Conservation (phyloP, 2,113 vertebrate genomes). For the Caranx ignobilis region DNA sequence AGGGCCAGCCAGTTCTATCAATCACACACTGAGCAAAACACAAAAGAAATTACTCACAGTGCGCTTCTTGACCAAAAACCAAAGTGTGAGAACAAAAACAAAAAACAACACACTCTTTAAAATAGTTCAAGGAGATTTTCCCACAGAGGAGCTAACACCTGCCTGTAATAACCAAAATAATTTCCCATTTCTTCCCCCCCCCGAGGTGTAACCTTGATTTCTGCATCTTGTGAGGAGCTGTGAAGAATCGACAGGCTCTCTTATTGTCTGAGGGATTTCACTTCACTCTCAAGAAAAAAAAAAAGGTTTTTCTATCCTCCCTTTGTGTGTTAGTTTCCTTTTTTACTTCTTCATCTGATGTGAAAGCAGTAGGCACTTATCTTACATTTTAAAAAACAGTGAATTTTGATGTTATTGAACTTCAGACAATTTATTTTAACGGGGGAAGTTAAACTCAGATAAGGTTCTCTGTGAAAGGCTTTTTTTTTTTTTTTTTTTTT, state of each 20-base stretch:
- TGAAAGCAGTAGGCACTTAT: not conserved
- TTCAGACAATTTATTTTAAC: not conserved
- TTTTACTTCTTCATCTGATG: not conserved
- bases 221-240: slow-evolving; percentile 60
- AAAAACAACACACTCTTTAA: slow-evolving; percentile 11
- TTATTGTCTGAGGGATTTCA: slow-evolving; percentile 46
- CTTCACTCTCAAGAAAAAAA: slow-evolving; percentile 15
- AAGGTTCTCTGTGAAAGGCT: not conserved
- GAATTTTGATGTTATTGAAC: not conserved
- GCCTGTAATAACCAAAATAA: slow-evolving; percentile 53
- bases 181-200: slow-evolving; percentile 63
- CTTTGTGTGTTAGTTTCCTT: not conserved
- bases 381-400: not conserved
- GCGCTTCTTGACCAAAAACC: slow-evolving; percentile 36
- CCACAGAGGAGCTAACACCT: slow-evolving; percentile 63
- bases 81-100: slow-evolving; percentile 3
- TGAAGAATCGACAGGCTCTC: slow-evolving; percentile 32
- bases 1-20: not conserved
- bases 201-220: slow-evolving; percentile 61
- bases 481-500: slow-evolving; percentile 1
- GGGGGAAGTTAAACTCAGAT: not conserved
- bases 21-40: slow-evolving; percentile 3
- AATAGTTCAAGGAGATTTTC: slow-evolving; percentile 64
- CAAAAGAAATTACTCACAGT: not conserved
- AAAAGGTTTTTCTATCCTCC: not conserved